These are phyloP conservation scores for Hestina assimilis DNA, from an alignment of 1,140 invertebrate genomes.

Conservation along the genomic window DNA sequence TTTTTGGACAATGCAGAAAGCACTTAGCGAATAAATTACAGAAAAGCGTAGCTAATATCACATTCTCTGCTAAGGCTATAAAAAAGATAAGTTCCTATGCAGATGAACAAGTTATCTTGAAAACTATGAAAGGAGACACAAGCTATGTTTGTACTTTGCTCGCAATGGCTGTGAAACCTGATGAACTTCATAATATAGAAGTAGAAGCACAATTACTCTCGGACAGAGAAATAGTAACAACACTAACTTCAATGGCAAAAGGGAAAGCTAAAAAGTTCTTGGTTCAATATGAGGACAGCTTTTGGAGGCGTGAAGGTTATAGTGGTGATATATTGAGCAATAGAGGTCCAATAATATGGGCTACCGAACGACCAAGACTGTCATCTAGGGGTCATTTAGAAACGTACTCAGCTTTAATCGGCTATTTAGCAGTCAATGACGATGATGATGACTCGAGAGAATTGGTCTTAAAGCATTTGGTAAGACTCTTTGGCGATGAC, in stretches of 20 bases:
- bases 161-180: constrained; percentile 63
- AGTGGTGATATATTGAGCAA: constrained; percentile 68
- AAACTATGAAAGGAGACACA: constrained; percentile 56
- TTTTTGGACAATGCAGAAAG: constrained; percentile 60
- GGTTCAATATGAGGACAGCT: constrained; percentile 54
- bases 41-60: constrained; percentile 58
- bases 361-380: constrained; percentile 54
- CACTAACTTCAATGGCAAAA: constrained; percentile 38
- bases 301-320: constrained; percentile 54
- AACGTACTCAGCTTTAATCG: constrained; percentile 45
- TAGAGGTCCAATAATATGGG: constrained; percentile 64
- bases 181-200: constrained; percentile 50
- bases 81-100: constrained; percentile 56
- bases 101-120: constrained; percentile 57
- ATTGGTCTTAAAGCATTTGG: constrained; percentile 54
- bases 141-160: constrained; percentile 63
- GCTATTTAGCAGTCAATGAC: constrained; percentile 47
- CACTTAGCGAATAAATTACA: constrained; percentile 45
- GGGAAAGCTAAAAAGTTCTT: constrained; percentile 53
- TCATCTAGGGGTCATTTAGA: constrained; percentile 44
- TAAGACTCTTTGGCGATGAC: constrained; percentile 55
- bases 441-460: constrained; percentile 36
- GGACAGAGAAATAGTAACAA: constrained; percentile 31
- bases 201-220: constrained; percentile 50
- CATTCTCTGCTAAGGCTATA: constrained; percentile 45